Evolutionary conservation across 1,140 invertebrate species (phyloP).

Genomic region (Telenomus remus): DNA sequence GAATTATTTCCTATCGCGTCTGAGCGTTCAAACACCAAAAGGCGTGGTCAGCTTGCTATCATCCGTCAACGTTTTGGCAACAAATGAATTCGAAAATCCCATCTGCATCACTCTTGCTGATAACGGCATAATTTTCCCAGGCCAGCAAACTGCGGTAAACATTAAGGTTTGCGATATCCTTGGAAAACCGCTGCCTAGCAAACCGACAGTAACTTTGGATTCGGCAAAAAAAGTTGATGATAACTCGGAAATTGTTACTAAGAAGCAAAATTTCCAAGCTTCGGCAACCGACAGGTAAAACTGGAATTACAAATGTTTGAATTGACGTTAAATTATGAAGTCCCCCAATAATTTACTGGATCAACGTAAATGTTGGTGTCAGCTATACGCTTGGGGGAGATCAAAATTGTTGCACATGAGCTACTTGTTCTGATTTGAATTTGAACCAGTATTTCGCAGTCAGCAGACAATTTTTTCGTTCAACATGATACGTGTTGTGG

Average conservation of each 20-base stretch:
- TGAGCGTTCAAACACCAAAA: slow-evolving; percentile 90
- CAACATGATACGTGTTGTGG: background rate
- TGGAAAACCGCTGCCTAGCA: slow-evolving; percentile 81
- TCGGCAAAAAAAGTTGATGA: slow-evolving; percentile 84
- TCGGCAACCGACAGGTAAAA: slow-evolving; percentile 77
- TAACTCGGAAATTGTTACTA: slow-evolving; percentile 85
- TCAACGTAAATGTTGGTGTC: slow-evolving; percentile 54
- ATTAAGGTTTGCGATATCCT: slow-evolving; percentile 90
- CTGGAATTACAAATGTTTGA: slow-evolving; percentile 5
- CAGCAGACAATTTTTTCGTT: slow-evolving; percentile 50
- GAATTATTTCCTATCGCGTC: slow-evolving; percentile 93
- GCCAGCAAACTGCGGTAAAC: slow-evolving; percentile 82
- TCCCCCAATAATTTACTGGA: slow-evolving; percentile 71
- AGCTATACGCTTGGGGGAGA: slow-evolving; percentile 74
- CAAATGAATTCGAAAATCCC: slow-evolving; percentile 81
- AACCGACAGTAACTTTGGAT: slow-evolving; percentile 82
- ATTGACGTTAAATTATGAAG: background rate
- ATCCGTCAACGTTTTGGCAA: slow-evolving; percentile 82
- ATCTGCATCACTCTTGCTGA: slow-evolving; percentile 86
- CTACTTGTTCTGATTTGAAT: slow-evolving; percentile 27
- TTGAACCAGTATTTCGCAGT: slow-evolving; percentile 44
- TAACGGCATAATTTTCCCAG: slow-evolving; percentile 82
- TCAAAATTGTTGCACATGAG: slow-evolving; percentile 59
- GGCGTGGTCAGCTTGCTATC: slow-evolving; percentile 88
- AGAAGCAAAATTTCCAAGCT: slow-evolving; percentile 76